Evolutionary conservation across 2,113 vertebrate species (phyloP).

Genomic region (Neodontobutis hainanensis): DNA sequence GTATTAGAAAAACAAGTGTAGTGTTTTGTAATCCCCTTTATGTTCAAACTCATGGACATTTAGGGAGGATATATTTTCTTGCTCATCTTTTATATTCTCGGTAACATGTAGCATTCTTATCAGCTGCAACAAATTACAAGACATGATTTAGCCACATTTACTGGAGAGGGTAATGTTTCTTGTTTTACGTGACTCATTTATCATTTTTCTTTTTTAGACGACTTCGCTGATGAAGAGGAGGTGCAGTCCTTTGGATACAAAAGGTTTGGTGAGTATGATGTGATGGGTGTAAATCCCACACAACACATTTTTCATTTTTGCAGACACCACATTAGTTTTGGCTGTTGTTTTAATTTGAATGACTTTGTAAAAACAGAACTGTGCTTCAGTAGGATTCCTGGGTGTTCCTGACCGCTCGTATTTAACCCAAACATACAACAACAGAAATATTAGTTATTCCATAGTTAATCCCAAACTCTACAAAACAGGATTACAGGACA

Average conservation of each 20-base stretch:
- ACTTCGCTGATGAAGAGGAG: slow-evolving; percentile 96
- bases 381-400: slow-evolving; percentile 30
- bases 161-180: neutral
- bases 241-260: slow-evolving; percentile 98
- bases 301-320: slow-evolving; percentile 20
- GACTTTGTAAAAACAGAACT: slow-evolving; percentile 23
- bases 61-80: no score
- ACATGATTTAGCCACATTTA: neutral
- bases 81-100: no score
- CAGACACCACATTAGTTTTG: slow-evolving; percentile 54
- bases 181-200: neutral
- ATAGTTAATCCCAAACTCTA: neutral
- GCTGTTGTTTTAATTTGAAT: slow-evolving; percentile 19
- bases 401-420: slow-evolving; percentile 59
- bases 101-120: no score
- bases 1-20: no score
- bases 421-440: slow-evolving; percentile 32
- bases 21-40: no score
- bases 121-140: no score
- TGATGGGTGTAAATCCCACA: neutral
- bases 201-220: slow-evolving; percentile 80
- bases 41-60: no score
- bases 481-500: neutral
- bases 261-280: slow-evolving; percentile 91
- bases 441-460: neutral